These are phyloP conservation scores for Crepidodera aurea DNA, from an alignment of 2,888 invertebrate species.

Conservation along the genomic window DNA sequence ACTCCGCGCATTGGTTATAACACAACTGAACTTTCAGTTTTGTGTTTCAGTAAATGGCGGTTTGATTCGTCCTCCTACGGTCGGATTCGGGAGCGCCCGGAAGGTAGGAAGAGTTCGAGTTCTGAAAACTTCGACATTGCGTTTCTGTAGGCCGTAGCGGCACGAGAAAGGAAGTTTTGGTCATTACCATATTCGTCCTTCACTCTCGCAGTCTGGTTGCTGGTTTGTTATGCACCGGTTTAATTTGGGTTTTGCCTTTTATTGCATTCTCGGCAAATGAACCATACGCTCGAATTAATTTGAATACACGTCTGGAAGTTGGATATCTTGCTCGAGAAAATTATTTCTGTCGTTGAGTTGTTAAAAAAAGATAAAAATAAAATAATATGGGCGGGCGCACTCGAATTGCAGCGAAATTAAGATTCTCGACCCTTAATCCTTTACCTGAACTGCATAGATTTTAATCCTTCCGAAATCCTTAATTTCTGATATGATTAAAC, in stretches of 20 bases:
- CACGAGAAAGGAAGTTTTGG: slow-evolving; percentile 30
- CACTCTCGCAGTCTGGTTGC: slow-evolving; percentile 24
- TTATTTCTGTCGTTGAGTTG: background rate
- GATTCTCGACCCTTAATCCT: too few species aligned
- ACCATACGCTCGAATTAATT: slow-evolving; percentile 21
- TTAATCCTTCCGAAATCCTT: too few species aligned
- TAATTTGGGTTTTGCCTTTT: slow-evolving; percentile 27
- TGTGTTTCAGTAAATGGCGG: slow-evolving; percentile 48
- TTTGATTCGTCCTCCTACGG: slow-evolving; percentile 34
- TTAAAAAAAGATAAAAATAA: slow-evolving; percentile 5
- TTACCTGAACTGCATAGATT: too few species aligned
- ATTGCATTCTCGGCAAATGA: slow-evolving; percentile 26
- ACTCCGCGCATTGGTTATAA: slow-evolving; percentile 39
- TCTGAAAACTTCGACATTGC: slow-evolving; percentile 11
- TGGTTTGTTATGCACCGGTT: slow-evolving; percentile 17
- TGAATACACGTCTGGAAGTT: slow-evolving; percentile 20
- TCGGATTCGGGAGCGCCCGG: slow-evolving; percentile 35
- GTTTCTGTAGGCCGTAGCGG: slow-evolving; percentile 29
- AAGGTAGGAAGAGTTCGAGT: slow-evolving; percentile 24
- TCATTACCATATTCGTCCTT: slow-evolving; percentile 35
- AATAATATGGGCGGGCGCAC: too few species aligned
- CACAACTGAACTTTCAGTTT: slow-evolving; percentile 46
- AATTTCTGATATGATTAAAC: too few species aligned
- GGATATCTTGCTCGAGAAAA: slow-evolving; percentile 11
- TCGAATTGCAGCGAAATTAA: too few species aligned